Evolutionary conservation across 1,140 invertebrate genomes (phyloP).

Genomic region (Acromyrmex echinatior): DNA sequence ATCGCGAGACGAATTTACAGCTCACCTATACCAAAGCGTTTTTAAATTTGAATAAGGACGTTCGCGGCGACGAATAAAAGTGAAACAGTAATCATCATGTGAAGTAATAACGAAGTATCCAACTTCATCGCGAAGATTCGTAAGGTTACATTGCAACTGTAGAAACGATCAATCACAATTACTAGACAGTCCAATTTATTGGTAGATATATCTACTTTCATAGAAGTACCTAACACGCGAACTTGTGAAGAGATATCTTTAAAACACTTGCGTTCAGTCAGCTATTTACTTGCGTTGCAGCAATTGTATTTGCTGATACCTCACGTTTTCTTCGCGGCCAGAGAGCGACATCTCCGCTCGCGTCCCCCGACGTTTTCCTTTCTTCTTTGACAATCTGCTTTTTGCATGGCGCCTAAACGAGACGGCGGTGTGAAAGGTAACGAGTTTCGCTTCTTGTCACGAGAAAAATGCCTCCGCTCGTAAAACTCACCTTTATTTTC

Average conservation of each 20-base stretch:
- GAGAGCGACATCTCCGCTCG: conserved; percentile 10
- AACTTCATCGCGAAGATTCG: not conserved
- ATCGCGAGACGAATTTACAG: conserved; percentile 58
- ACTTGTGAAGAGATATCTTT: not conserved
- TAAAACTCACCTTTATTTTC: conserved; percentile 68
- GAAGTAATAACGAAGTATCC: conserved; percentile 21
- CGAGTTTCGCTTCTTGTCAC: conserved; percentile 62
- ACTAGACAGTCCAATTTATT: conserved; percentile 28
- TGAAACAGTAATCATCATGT: not conserved
- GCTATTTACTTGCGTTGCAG: not conserved
- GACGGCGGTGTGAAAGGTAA: conserved; percentile 51
- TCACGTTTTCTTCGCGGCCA: conserved; percentile 20
- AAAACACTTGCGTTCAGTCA: not conserved
- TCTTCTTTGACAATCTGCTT: conserved; percentile 63
- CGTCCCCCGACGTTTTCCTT: conserved; percentile 8
- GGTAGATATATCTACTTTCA: conserved; percentile 5
- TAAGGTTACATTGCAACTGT: not conserved
- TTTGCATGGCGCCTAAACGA: conserved; percentile 68
- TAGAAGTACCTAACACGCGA: not conserved
- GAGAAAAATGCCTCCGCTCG: conserved; percentile 68
- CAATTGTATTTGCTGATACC: conserved; percentile 53
- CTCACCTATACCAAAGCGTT: conserved; percentile 28
- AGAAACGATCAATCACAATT: conserved; percentile 7
- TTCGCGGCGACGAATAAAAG: not conserved
- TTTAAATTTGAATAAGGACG: conserved; percentile 24